Evolutionary conservation across 2,888 invertebrate species (phyloP).

Genomic region (Masnerella sp.): DNA sequence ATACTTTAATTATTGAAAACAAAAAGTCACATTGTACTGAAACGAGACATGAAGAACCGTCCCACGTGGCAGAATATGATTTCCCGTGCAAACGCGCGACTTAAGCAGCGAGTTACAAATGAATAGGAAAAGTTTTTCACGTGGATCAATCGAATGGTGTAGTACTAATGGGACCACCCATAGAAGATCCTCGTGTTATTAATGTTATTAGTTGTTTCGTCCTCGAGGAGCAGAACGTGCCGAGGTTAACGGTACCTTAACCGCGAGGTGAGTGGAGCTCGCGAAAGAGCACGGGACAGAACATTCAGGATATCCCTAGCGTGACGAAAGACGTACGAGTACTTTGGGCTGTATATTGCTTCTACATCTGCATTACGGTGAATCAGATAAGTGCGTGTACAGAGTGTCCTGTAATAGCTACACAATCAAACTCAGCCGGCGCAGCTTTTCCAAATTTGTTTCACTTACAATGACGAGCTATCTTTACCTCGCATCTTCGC

Average conservation of each 20-base stretch:
- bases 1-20: too few species aligned
- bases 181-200: slow-evolving; percentile 63
- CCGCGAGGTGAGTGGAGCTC: slow-evolving; percentile 66
- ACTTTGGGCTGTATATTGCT: slow-evolving; percentile 61
- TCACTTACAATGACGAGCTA: slow-evolving; percentile 54
- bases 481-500: slow-evolving; percentile 38
- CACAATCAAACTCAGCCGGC: slow-evolving; percentile 50
- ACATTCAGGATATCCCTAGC: slow-evolving; percentile 63
- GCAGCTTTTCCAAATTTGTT: slow-evolving; percentile 59
- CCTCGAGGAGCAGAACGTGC: slow-evolving; percentile 65
- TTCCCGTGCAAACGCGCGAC: slow-evolving; percentile 9
- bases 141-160: slow-evolving; percentile 56
- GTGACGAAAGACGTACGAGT: slow-evolving; percentile 61
- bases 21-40: too few species aligned
- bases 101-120: slow-evolving; percentile 33
- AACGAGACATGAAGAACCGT: too few species aligned
- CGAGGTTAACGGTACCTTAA: slow-evolving; percentile 68
- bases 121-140: slow-evolving; percentile 48
- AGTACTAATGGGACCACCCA: slow-evolving; percentile 62
- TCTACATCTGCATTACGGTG: slow-evolving; percentile 60
- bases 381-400: slow-evolving; percentile 58
- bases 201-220: slow-evolving; percentile 70
- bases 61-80: slow-evolving; percentile 11
- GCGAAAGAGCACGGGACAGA: slow-evolving; percentile 66
- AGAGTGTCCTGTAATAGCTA: slow-evolving; percentile 52